phyloP scores from a whole-genome alignment of 2,797 vertebrate genomes.

The Ispidina lecontei region DNA sequence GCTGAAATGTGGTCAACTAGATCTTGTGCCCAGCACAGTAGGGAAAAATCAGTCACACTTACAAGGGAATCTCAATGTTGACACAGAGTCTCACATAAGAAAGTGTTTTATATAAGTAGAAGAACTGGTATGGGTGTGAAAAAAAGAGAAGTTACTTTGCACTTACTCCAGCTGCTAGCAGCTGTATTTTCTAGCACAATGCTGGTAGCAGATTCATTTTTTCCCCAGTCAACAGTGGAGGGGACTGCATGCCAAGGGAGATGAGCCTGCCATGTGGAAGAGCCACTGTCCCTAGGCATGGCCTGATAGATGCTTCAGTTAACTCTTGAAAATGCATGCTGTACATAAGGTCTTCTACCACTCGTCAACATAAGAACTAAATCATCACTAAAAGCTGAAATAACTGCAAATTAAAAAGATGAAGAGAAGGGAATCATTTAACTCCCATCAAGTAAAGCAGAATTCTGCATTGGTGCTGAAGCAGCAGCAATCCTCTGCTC shows the following conservation, averaged over 20 bases:
- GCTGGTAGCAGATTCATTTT: rapidly evolving
- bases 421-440: not conserved
- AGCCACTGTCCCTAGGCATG: not conserved
- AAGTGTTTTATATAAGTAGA: not conserved
- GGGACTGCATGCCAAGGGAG: not conserved
- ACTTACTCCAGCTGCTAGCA: not conserved
- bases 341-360: not conserved
- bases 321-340: not conserved
- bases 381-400: not conserved
- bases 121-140: rapidly evolving
- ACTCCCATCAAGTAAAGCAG: not conserved
- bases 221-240: not conserved
- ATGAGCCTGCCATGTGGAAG: not conserved
- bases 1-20: not conserved
- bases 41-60: not conserved
- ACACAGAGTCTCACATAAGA: rapidly evolving
- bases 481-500: not conserved
- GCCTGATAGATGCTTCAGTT: not conserved
- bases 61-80: not conserved
- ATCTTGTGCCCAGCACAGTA: not conserved
- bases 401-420: not conserved
- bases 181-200: not conserved
- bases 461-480: not conserved
- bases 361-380: not conserved
- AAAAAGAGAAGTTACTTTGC: not conserved